Percentiles rank a stretch among this genome's conserved stretches.
Conservation (phyloP, 2,888 invertebrate species). For the Esperia sulphurella region DNA sequence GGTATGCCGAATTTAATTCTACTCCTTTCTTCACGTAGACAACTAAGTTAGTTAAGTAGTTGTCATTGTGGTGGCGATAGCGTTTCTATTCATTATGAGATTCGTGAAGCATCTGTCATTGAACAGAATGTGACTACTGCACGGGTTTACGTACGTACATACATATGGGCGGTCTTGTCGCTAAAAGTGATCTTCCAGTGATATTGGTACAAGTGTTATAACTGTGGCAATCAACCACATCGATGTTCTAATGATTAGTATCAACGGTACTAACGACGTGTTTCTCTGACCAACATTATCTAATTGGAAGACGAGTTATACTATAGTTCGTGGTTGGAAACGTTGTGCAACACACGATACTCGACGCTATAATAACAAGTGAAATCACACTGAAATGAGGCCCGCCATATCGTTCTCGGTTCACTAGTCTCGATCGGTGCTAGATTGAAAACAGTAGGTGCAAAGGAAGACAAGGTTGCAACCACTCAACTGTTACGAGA, state of each 20-base stretch:
- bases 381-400: conserved; percentile 58
- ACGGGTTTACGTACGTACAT: no score
- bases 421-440: conserved; percentile 54
- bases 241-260: conserved; percentile 19
- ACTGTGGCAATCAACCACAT: conserved; percentile 1
- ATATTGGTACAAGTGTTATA: no score
- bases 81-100: no score
- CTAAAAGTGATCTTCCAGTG: no score
- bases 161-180: no score
- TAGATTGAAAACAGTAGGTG: conserved; percentile 51
- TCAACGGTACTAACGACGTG: conserved; percentile 20
- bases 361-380: conserved; percentile 40
- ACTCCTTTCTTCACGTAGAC: no score
- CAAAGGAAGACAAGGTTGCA: conserved; percentile 64
- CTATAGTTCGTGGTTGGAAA: conserved; percentile 47
- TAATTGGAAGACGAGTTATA: conserved; percentile 42
- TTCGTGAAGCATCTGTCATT: no score
- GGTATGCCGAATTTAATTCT: no score
- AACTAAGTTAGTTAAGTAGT: no score
- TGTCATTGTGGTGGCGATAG: no score
- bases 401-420: conserved; percentile 51
- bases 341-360: conserved; percentile 40
- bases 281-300: conserved; percentile 24
- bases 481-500: conserved; percentile 53
- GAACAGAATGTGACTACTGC: no score